Percentiles rank a stretch among this genome's conserved stretches.
Conservation (phyloP, 2,888 invertebrate species). For the Gandaritis pyraliata region DNA sequence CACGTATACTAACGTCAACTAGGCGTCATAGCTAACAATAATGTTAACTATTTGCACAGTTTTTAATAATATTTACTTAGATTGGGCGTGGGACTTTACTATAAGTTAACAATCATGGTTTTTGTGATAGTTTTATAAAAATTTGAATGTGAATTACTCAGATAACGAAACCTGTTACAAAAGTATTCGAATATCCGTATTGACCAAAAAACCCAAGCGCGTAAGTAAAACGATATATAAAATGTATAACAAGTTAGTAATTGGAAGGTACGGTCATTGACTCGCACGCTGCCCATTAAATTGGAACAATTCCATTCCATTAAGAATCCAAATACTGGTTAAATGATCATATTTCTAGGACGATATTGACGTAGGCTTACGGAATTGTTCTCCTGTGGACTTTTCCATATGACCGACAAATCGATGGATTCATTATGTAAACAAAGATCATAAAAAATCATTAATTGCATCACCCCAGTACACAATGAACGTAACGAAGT, state of each 20-base stretch:
- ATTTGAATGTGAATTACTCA: background rate
- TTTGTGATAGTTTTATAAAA: too few relatives aligned
- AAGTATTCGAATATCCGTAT: background rate
- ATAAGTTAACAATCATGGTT: too few relatives aligned
- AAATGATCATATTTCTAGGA: conserved; percentile 22
- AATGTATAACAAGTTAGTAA: background rate
- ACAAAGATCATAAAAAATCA: conserved; percentile 12
- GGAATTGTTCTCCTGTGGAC: background rate
- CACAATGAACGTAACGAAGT: too few relatives aligned
- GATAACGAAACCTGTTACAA: background rate
- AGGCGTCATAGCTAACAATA: too few relatives aligned
- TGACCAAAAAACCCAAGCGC: background rate
- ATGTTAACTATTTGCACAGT: too few relatives aligned
- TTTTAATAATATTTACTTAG: too few relatives aligned
- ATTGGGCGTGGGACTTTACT: too few relatives aligned
- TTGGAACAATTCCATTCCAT: conserved; percentile 12
- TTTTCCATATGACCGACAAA: conserved; percentile 26
- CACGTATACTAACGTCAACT: too few relatives aligned
- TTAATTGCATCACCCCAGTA: background rate
- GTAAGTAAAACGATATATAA: conserved; percentile 2
- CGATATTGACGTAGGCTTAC: conserved; percentile 22
- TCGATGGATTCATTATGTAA: conserved; percentile 23
- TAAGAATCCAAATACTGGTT: background rate
- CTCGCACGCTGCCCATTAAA: conserved; percentile 4
- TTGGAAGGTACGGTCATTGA: conserved; percentile 18